Evolutionary conservation across 2,888 invertebrate genomes (phyloP).

Genomic region (Atherix ibis): DNA sequence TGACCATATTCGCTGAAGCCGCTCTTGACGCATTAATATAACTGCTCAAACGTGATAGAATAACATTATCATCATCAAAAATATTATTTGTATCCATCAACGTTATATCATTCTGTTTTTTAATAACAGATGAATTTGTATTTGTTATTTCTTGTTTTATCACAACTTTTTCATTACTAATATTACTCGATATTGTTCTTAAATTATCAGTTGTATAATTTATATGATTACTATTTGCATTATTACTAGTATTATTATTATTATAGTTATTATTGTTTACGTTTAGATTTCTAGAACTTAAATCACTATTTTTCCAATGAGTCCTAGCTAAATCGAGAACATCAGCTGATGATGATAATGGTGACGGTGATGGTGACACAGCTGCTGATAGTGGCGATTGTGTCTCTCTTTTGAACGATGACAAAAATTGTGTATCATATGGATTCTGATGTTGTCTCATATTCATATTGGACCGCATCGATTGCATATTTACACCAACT

Average conservation of each 20-base stretch:
- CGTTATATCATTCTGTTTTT: constrained; percentile 17
- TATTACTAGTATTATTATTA: constrained; percentile 15
- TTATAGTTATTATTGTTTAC: constrained; percentile 21
- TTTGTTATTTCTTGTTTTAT: constrained; percentile 25
- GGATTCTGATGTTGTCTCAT: constrained; percentile 12
- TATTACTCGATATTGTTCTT: constrained; percentile 16
- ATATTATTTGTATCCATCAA: constrained; percentile 22
- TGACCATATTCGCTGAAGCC: constrained; percentile 2
- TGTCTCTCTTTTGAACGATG: too few relatives aligned
- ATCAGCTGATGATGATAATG: constrained; percentile 5
- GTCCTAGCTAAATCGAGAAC: constrained; percentile 12
- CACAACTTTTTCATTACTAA: constrained; percentile 31
- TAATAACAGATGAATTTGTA: constrained; percentile 20
- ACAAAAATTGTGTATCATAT: constrained; percentile 16
- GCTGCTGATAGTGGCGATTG: constrained; percentile 5
- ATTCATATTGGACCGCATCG: too few relatives aligned
- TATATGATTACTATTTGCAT: constrained; percentile 17
- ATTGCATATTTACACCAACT: too few relatives aligned
- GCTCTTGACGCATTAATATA: constrained; percentile 18
- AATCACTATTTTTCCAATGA: constrained; percentile 11
- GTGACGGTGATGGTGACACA: neutral
- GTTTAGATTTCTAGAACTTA: constrained; percentile 15
- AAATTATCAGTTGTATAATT: constrained; percentile 15
- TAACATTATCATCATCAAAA: constrained; percentile 29
- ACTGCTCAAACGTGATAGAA: constrained; percentile 29